These are phyloP conservation scores for Acrobeloides nanus DNA, from an alignment of 2,888 invertebrate species.

Conservation along the genomic window DNA sequence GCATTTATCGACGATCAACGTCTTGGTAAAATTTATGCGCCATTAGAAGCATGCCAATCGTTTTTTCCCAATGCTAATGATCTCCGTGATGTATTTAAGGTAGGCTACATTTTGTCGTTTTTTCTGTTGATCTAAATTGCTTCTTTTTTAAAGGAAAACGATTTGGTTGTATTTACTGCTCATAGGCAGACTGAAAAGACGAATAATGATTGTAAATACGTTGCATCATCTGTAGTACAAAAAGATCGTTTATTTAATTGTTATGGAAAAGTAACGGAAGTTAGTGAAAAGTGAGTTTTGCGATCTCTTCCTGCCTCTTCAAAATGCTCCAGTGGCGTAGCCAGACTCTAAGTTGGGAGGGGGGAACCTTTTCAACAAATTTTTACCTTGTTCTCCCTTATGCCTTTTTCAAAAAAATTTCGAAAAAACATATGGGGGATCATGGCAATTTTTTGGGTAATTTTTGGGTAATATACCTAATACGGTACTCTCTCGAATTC, in stretches of 20 bases:
- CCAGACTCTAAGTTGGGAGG: too few species aligned
- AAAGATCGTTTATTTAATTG: constrained; percentile 18
- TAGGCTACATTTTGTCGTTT: too few species aligned
- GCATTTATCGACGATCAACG: constrained; percentile 27
- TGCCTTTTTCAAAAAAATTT: too few species aligned
- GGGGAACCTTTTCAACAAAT: too few species aligned
- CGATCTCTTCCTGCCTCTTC: neutral
- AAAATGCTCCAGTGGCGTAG: too few species aligned
- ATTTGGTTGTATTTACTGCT: constrained; percentile 32
- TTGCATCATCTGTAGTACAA: constrained; percentile 24
- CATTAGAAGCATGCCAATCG: constrained; percentile 23
- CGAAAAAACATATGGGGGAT: too few species aligned
- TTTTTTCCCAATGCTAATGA: constrained; percentile 20
- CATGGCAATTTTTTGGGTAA: too few species aligned
- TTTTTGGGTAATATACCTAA: too few species aligned
- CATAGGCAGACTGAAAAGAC: constrained; percentile 13
- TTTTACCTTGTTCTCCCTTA: too few species aligned
- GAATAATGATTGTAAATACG: constrained; percentile 19
- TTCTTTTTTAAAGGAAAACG: too few species aligned
- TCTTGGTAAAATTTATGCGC: constrained; percentile 30
- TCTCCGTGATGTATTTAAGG: constrained; percentile 28
- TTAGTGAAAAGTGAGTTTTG: constrained; percentile 28
- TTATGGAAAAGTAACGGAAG: constrained; percentile 26
- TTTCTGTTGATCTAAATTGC: too few species aligned
- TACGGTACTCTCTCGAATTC: too few species aligned